Percentiles rank a stretch among this genome's conserved stretches.
These are phyloP conservation scores for Cardiocondyla obscurior DNA, from an alignment of 1,140 invertebrate genomes.

Conservation along the genomic window DNA sequence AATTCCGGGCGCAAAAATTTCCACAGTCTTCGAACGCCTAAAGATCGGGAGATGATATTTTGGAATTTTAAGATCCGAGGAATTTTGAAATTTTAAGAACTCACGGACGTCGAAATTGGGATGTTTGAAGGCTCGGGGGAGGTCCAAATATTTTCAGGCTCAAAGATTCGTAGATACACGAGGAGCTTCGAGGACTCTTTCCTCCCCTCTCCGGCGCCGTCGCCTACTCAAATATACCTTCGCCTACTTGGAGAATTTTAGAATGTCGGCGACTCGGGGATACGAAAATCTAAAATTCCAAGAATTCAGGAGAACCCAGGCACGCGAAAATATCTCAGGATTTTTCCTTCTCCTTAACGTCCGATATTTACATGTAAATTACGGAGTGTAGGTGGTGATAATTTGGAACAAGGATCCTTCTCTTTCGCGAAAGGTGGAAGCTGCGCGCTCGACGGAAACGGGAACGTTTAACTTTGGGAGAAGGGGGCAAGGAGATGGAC, in stretches of 20 bases:
- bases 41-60: background rate
- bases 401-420: background rate
- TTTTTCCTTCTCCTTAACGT: background rate
- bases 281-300: conserved; percentile 1
- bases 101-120: background rate
- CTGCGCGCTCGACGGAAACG: background rate
- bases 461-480: background rate
- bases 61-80: background rate
- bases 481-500: background rate
- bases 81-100: background rate
- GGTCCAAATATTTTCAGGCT: background rate
- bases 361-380: background rate
- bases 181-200: background rate
- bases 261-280: background rate
- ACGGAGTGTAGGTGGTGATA: background rate
- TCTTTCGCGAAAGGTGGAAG: background rate
- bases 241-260: background rate
- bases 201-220: too few relatives aligned
- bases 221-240: background rate
- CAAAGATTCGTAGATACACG: background rate
- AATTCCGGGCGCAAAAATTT: background rate
- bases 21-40: too few relatives aligned
- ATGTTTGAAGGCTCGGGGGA: background rate
- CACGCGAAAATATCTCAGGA: background rate
- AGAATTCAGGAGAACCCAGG: background rate